Evolutionary conservation across 2,888 invertebrate genomes (phyloP).

Genomic region (Tetheella fluctuosa): DNA sequence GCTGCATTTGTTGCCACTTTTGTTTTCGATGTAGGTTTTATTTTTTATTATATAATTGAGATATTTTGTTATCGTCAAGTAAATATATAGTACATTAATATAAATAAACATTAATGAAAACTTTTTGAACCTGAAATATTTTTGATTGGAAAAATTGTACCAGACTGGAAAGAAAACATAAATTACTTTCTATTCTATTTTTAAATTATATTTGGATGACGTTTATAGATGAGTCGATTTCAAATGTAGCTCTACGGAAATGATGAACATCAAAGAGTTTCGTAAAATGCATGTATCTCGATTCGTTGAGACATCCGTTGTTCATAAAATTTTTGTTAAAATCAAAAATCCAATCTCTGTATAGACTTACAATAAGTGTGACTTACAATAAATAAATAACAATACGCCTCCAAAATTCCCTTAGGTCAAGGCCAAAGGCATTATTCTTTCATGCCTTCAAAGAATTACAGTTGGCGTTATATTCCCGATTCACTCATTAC

Average conservation of each 20-base stretch:
- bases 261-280: not conserved
- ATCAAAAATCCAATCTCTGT: too few species aligned
- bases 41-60: not conserved
- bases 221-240: not conserved
- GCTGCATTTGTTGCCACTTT: not conserved
- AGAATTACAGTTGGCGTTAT: not conserved
- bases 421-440: not conserved
- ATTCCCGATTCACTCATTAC: conserved; percentile 5
- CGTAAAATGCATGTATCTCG: not conserved
- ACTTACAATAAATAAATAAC: too few species aligned
- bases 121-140: too few species aligned
- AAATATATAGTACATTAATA: too few species aligned
- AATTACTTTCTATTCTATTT: not conserved
- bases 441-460: not conserved
- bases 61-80: too few species aligned
- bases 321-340: too few species aligned
- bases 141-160: too few species aligned
- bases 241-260: not conserved
- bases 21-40: not conserved
- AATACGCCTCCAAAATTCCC: too few species aligned
- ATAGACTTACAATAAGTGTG: too few species aligned
- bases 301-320: conserved; percentile 1
- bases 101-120: too few species aligned
- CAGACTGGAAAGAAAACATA: not conserved
- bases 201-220: not conserved